Evolutionary conservation across 2,797 vertebrate species (phyloP), one percentile per base, ranked within the genome.

Genomic region (Rhyacichthys aspro): DNA sequence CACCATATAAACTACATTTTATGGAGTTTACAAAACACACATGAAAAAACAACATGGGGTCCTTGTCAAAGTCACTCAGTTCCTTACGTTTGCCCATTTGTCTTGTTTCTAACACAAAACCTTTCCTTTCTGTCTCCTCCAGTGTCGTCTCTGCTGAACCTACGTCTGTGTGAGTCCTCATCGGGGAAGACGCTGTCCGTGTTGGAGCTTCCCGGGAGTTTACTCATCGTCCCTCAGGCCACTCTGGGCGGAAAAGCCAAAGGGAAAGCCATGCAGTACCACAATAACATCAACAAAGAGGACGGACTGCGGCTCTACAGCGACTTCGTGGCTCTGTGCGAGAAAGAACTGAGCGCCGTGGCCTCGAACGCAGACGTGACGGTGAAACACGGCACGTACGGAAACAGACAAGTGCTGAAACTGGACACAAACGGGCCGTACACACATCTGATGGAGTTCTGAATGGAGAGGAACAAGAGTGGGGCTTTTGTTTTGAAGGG

Each of bases 401-500:
- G 96, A n/a, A 98, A 95, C 89, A 91, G 94, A 84, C 96, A 98
- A 60, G 96, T 98, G 33, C 90, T 98, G 69, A 92, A 91, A 50
- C 88, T 98, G 16, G 93, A 98, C 74, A 98, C 96, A 48, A 96
- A 98, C 23, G 96, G 96, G 68, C 96, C 96, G 1, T 95, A 95
- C 78, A 97, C 95, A 41, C 96, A 99, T 59, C 68, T 98, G 59
- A 89, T 98, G 74, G 95, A 99, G 61, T 98, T 98, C 67, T 90
- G 74, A 86, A 0, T 16, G 2, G n/a, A 11, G n/a, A 15, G 0
- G 11, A 18, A 23, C 2, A 28, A 4, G 12, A 63, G 11, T n/a
- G n/a, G n/a, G n/a, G n/a, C n/a, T n/a, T n/a, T n/a, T n/a, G n/a
- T n/a, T n/a, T n/a, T n/a, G n/a, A n/a, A n/a, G n/a, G n/a, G n/a